Percentiles rank a stretch among this genome's conserved stretches.
Conservation (phyloP, 1,140 invertebrate species). For the Saccostrea glomerata region DNA sequence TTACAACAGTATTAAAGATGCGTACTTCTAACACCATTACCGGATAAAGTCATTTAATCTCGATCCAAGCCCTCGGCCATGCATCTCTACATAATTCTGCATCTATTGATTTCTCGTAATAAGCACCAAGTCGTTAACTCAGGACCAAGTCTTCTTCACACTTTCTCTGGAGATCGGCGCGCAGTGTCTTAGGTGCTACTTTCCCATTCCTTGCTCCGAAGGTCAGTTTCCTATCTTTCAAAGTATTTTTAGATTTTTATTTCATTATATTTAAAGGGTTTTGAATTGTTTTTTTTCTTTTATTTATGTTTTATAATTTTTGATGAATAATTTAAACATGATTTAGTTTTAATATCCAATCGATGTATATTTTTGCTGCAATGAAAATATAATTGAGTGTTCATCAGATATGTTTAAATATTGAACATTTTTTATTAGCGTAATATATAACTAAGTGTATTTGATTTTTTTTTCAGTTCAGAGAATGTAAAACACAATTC, state of each 20-base stretch:
- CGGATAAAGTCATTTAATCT: constrained; percentile 29
- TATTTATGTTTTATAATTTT: not conserved
- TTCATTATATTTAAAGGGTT: not conserved
- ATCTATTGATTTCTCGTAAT: constrained; percentile 33
- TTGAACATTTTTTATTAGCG: too few species aligned
- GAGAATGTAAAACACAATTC: not conserved
- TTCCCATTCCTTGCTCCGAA: not conserved
- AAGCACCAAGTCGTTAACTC: constrained; percentile 25
- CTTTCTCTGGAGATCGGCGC: constrained; percentile 5
- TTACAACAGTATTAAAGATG: constrained; percentile 24
- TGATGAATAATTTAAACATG: too few species aligned
- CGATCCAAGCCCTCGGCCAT: constrained; percentile 25
- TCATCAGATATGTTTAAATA: too few species aligned
- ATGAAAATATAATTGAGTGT: too few species aligned
- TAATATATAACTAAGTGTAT: too few species aligned
- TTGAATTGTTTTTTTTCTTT: not conserved
- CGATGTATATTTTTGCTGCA: too few species aligned
- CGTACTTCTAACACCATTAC: constrained; percentile 33
- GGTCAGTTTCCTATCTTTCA: not conserved
- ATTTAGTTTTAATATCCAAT: too few species aligned
- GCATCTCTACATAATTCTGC: constrained; percentile 33
- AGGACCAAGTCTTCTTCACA: not conserved
- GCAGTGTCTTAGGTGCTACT: not conserved
- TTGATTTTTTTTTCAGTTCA: not conserved
- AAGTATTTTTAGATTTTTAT: not conserved